Base-by-base conservation (phyloP, 2,888 invertebrate genomes). In the Meiosimyza platycephala region DNA sequence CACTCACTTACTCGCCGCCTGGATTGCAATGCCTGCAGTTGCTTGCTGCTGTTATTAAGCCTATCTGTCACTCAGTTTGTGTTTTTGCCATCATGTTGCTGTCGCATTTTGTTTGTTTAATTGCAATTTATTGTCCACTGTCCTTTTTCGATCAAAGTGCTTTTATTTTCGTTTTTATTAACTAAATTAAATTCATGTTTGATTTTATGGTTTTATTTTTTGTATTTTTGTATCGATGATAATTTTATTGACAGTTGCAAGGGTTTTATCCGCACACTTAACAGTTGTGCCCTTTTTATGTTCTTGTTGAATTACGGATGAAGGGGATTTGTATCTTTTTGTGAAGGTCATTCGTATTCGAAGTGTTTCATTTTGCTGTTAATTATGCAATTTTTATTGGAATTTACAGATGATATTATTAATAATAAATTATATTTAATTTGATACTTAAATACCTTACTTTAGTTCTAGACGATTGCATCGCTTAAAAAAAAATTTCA, bases 111-210 rank as follows among this genome's bases (percentile, higher is more conserved):
- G 63, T 48, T 48, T 40, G 16, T 48, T 9, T 47, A 57, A 57
- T 62, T 62, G 33, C 62, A 62, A 62, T 62, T 62, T 47, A 62
- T 62, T 33, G 40, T 62, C n/a, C 7, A 33, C n/a, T 33, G 62
- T 2, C 33, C 48, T 40, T n/a, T 63, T 50, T 63, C n/a, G 9
- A 40, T 48, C 48, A 13, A 48, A n/a, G 47, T 50, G 16, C 6
- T 18, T 40, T 40, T 63, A 6, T 13, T 40, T 48, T 48, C 22
- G 6, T 63, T 63, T 63, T 47, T 50, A 18, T 18, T 40, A 18
- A 63, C 50, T 48, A 47, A 63, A 48, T 40, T 50, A 47, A 48
- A 40, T 40, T 63, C 47, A 18, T 57, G 28, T 28, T 57, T 57
- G 11, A 57, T 28, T 57, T 57, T 22, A 3, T 57, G 57, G 1